Percentiles rank a stretch among this genome's conserved stretches.
These are phyloP conservation scores for Oscheius myriophilus DNA, from an alignment of 2,888 invertebrate species.

Conservation along the genomic window DNA sequence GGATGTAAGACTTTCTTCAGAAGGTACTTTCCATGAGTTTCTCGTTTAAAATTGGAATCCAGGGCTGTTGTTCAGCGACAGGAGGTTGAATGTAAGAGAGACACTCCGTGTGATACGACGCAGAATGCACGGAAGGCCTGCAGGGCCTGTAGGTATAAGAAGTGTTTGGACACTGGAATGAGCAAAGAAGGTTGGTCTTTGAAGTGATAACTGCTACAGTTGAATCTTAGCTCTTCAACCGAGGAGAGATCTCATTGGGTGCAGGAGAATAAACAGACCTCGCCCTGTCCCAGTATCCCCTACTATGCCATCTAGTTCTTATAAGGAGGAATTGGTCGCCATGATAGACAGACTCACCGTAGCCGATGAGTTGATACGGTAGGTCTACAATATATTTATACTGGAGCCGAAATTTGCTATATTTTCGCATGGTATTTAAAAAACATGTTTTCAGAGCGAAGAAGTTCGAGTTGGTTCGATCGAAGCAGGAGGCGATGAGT, in stretches of 20 bases:
- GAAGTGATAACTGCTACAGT: not conserved
- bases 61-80: conserved; percentile 70
- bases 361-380: conserved; percentile 48
- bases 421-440: not conserved
- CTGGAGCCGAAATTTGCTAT: too few species aligned
- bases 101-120: conserved; percentile 59
- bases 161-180: conserved; percentile 70
- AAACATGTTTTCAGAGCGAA: conserved; percentile 34
- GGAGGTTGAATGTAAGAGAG: conserved; percentile 66
- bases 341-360: conserved; percentile 49
- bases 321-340: conserved; percentile 34
- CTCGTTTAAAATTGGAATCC: conserved; percentile 22
- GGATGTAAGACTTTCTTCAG: conserved; percentile 71
- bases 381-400: too few species aligned
- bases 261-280: conserved; percentile 45
- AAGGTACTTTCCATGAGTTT: conserved; percentile 39
- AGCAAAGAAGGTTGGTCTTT: conserved; percentile 65
- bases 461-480: conserved; percentile 61
- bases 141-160: conserved; percentile 67
- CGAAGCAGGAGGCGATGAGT: conserved; percentile 61
- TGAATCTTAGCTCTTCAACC: conserved; percentile 64
- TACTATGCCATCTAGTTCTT: conserved; percentile 22
- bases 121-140: conserved; percentile 63
- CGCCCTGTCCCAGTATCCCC: conserved; percentile 30
- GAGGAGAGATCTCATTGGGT: conserved; percentile 68